Conservation (phyloP, 2,888 invertebrate species). For the Drosophila peninsularis region DNA sequence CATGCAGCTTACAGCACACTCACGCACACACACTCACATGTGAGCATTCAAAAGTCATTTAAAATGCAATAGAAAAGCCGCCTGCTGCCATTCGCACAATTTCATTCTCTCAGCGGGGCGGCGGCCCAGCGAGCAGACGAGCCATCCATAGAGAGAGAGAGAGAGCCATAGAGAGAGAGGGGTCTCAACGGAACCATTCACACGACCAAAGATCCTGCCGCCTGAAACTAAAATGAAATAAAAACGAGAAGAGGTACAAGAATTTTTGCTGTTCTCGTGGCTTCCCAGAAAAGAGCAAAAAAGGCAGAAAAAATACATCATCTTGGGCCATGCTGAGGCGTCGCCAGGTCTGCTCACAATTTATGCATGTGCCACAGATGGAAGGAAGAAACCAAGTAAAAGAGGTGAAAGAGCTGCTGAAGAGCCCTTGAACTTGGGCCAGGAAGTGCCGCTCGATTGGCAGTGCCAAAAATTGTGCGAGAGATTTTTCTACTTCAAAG, state of each 20-base stretch:
- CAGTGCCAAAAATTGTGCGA: constrained; percentile 17
- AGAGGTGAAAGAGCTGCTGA: constrained; percentile 11
- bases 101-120: constrained; percentile 57
- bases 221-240: constrained; percentile 5
- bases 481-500: neutral
- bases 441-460: constrained; percentile 69
- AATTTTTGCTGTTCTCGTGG: constrained; percentile 49
- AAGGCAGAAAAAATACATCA: constrained; percentile 36
- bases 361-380: constrained; percentile 54
- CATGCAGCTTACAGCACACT: constrained; percentile 44
- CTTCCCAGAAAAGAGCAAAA: constrained; percentile 47
- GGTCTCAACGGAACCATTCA: constrained; percentile 38
- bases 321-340: constrained; percentile 47
- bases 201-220: constrained; percentile 63
- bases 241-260: constrained; percentile 47
- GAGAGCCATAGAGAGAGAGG: neutral
- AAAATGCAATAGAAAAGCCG: constrained; percentile 57
- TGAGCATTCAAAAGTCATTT: constrained; percentile 58
- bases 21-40: constrained; percentile 20
- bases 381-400: constrained; percentile 14
- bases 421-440: constrained; percentile 71
- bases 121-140: constrained; percentile 27
- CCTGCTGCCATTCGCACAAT: constrained; percentile 46
- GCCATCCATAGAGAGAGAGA: neutral
- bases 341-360: constrained; percentile 59